Evolutionary conservation across 2,888 invertebrate species (phyloP).

Genomic region (Onthophagus sagittarius): DNA sequence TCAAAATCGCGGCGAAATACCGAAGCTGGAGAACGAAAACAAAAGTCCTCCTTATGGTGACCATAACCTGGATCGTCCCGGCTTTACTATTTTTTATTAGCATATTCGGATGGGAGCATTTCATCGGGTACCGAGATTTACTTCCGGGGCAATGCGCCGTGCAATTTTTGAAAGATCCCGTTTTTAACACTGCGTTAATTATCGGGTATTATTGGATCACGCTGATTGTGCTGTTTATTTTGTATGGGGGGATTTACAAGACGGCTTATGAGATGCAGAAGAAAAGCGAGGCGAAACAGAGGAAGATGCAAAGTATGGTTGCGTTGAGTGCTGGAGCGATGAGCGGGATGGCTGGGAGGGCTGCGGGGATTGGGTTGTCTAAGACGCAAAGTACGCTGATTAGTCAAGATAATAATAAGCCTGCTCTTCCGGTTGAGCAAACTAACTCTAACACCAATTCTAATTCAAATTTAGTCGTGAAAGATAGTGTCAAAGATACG

Average conservation of each 20-base stretch:
- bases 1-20: constrained; percentile 96
- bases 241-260: constrained; percentile 96
- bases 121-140: constrained; percentile 79
- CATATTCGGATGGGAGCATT: constrained; percentile 99
- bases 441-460: constrained; percentile 20
- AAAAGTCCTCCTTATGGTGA: constrained; percentile 92
- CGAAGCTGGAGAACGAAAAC: constrained; percentile 94
- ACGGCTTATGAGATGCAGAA: constrained; percentile 97
- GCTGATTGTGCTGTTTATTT: constrained; percentile 86
- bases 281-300: constrained; percentile 92
- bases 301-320: constrained; percentile 94
- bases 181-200: constrained; percentile 95
- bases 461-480: constrained; percentile 35
- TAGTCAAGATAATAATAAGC: constrained; percentile 67
- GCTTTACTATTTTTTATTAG: constrained; percentile 94
- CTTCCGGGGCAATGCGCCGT: constrained; percentile 89
- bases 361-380: constrained; percentile 80
- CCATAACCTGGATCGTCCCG: constrained; percentile 95
- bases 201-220: constrained; percentile 98
- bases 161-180: constrained; percentile 94
- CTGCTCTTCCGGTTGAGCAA: constrained; percentile 48
- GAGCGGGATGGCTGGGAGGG: constrained; percentile 85
- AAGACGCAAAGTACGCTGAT: constrained; percentile 68
- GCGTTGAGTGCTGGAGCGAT: constrained; percentile 85
- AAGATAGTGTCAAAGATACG: constrained; percentile 40